These are phyloP conservation scores for Tiphia femorata DNA, from an alignment of 2,888 invertebrate genomes.

Conservation along the genomic window DNA sequence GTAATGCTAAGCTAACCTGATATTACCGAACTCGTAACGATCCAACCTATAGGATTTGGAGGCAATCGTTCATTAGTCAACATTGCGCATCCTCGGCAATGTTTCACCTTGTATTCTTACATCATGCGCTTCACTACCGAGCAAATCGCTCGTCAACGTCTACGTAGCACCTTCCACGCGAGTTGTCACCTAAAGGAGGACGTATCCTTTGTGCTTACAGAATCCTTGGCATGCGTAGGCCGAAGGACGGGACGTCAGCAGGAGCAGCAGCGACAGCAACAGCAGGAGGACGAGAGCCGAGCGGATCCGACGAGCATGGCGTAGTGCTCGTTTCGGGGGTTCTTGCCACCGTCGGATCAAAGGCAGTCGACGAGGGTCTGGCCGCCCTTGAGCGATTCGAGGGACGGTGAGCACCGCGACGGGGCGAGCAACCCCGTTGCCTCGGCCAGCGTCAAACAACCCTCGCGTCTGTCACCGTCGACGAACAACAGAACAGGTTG, in stretches of 20 bases:
- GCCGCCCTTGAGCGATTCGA: slow-evolving; percentile 56
- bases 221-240: slow-evolving; percentile 58
- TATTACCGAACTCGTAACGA: no score
- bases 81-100: no score
- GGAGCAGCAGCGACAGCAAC: no score
- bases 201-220: slow-evolving; percentile 38
- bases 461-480: slow-evolving; percentile 63
- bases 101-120: no score
- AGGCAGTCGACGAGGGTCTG: slow-evolving; percentile 43
- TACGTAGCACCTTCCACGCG: no score
- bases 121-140: no score
- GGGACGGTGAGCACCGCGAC: slow-evolving; percentile 66
- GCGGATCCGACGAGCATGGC: slow-evolving; percentile 42
- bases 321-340: slow-evolving; percentile 32
- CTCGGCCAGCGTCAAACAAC: slow-evolving; percentile 61
- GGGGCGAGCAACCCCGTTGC: slow-evolving; percentile 64
- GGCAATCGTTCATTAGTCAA: no score
- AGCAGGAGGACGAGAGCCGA: no score
- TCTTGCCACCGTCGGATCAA: slow-evolving; percentile 42
- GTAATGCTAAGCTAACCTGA: no score
- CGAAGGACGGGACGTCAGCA: slow-evolving; percentile 45
- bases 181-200: not conserved
- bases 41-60: no score
- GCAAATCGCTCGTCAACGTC: no score
- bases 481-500: slow-evolving; percentile 68